Evolutionary conservation across 2,113 vertebrate genomes (phyloP), one percentile per base, ranked within the genome.

Genomic region (Pampusana beccarii): DNA sequence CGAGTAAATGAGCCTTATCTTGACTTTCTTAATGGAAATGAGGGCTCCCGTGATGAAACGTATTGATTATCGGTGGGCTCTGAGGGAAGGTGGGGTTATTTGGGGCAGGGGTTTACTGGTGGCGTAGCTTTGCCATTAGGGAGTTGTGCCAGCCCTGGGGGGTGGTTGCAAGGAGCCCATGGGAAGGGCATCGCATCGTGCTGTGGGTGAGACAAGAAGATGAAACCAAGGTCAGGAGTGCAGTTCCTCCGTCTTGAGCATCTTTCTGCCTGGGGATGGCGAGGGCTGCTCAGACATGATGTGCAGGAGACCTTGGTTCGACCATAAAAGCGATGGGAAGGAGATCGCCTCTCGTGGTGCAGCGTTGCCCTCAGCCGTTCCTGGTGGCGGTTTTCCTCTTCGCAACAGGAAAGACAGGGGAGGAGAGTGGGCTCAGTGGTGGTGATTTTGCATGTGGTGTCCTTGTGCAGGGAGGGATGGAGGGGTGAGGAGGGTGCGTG

Each of bases 331-430:
- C 13, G 50, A 33, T 2, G 8, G 72, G 38, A 34, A 34, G n/a
- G 56, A 31, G n/a, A 42, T 2, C 14, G 16, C 17, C 29, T 71
- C 16, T 80, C 28, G 40, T 57, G 57, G 14, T 58, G 61, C 51
- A 13, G 11, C 0, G 0, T 1, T 64, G 79, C 51, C 64, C 84
- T 80, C 28, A 28, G 53, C 36, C 1, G 0, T 56, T 89, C 14
- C 25, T 17, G 1, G 0, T 21, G 58, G 80, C 48, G 44, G 4
- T 66, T 84, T 78, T 81, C 10, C 15, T 74, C 36, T 53, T 46
- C 11, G 25, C 72, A 51, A 60, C 3, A 51, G 31, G 48, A 44
- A 31, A 72, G 33, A 17, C 1, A 0, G 14, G 60, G 31, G 20
- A 73, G 24, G 21, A 69, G 57, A 40, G 36, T 24, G 2, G 24